Conservation (phyloP, 2,797 vertebrate species). For the Acrossocheilus fasciatus region DNA sequence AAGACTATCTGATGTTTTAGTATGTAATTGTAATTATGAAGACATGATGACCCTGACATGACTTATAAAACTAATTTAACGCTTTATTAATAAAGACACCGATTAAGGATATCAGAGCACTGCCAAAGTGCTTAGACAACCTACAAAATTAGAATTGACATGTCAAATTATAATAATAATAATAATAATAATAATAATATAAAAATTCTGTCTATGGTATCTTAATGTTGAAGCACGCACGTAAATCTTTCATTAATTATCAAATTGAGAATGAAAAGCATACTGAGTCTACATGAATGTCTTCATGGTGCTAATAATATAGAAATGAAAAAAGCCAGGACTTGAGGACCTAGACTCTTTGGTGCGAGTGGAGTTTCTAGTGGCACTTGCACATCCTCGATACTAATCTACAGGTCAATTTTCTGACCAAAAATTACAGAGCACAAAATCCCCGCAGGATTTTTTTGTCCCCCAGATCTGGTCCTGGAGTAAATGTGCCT, state of each 20-base stretch:
- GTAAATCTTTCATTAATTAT: slow-evolving; percentile 3
- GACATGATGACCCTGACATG: slow-evolving; percentile 51
- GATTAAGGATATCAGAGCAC: slow-evolving; percentile 5
- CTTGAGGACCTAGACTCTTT: background rate
- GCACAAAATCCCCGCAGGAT: background rate
- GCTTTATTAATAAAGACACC: slow-evolving; percentile 41
- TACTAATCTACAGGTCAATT: slow-evolving; percentile 44
- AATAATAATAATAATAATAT: background rate
- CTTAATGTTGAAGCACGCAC: background rate
- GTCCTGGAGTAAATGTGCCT: slow-evolving; percentile 23
- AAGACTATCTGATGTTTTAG: slow-evolving; percentile 36
- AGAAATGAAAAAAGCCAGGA: background rate
- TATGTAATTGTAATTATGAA: slow-evolving; percentile 51
- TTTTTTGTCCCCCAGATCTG: background rate
- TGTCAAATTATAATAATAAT: background rate
- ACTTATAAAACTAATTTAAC: slow-evolving; percentile 46
- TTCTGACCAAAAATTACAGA: slow-evolving; percentile 31
- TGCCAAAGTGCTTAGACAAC: background rate
- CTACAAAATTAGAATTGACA: slow-evolving; percentile 9
- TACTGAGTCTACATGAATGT: background rate
- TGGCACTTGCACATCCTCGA: slow-evolving; percentile 23
- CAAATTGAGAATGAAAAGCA: background rate
- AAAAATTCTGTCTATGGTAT: background rate
- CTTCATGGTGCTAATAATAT: background rate
- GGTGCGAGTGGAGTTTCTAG: background rate